phyloP scores from a whole-genome alignment of 1,140 invertebrate species.

The Rhagoletis pomonella region DNA sequence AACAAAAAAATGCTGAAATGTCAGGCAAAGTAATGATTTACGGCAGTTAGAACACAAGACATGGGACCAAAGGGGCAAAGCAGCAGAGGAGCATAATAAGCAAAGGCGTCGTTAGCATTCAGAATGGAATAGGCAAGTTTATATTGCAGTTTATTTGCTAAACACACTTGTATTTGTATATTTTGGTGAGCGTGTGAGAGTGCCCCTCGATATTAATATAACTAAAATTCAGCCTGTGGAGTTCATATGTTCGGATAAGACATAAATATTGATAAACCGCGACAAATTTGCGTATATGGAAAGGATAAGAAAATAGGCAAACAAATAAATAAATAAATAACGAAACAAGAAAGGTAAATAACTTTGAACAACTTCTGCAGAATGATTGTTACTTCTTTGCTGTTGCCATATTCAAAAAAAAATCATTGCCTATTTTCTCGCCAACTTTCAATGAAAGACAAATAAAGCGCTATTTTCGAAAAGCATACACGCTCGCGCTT shows the following conservation, averaged over 20 bases:
- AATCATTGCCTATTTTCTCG: background rate
- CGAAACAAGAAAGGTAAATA: constrained; percentile 46
- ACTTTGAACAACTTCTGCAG: background rate
- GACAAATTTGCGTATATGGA: background rate
- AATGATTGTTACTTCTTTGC: no score
- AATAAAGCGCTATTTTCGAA: no score
- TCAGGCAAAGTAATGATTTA: constrained; percentile 44
- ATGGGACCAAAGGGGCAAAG: background rate
- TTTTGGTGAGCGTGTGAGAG: background rate
- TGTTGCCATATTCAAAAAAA: background rate
- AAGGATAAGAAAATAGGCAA: background rate
- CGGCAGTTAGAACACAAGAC: background rate
- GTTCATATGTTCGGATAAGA: background rate
- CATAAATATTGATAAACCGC: constrained; percentile 43
- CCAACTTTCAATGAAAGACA: no score
- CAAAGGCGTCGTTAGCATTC: background rate
- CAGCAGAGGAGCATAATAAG: background rate
- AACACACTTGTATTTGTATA: background rate
- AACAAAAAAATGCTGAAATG: background rate
- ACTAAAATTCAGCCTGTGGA: background rate
- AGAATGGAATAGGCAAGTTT: background rate
- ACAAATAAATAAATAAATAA: constrained; percentile 1
- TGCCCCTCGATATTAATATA: background rate
- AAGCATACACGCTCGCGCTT: no score
- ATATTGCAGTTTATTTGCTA: constrained; percentile 3